phyloP scores from a whole-genome alignment of 2,797 vertebrate species.

The Triplophysa yarkandensis region DNA sequence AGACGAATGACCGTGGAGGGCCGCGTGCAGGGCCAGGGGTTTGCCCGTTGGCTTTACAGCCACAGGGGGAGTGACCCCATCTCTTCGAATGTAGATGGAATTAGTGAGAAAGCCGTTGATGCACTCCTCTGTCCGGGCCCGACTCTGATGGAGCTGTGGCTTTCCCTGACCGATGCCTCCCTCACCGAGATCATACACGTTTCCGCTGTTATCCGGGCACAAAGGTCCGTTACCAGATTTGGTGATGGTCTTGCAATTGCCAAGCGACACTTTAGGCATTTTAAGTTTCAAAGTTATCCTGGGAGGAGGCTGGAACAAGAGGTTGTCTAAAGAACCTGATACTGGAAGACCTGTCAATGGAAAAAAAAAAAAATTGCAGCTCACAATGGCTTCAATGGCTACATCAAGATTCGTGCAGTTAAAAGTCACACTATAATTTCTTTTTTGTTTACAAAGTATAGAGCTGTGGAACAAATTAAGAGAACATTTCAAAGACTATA shows the following conservation, averaged over 20 bases:
- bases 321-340: constrained; percentile 83
- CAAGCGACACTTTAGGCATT: constrained; percentile 86
- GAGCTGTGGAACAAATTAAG: no score
- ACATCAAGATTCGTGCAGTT: no score
- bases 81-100: constrained; percentile 57
- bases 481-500: no score
- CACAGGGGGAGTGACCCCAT: constrained; percentile 57
- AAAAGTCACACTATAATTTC: no score
- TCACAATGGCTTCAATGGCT: no score
- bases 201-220: constrained; percentile 79
- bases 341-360: constrained; percentile 80
- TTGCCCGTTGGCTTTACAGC: constrained; percentile 80
- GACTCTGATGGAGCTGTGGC: constrained; percentile 75
- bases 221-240: constrained; percentile 83
- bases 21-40: constrained; percentile 82
- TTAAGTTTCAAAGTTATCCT: constrained; percentile 96
- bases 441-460: no score
- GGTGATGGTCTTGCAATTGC: constrained; percentile 79
- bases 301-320: constrained; percentile 87
- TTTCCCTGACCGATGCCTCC: constrained; percentile 79
- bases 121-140: constrained; percentile 77
- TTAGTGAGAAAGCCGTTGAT: constrained; percentile 78
- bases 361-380: constrained; percentile 19
- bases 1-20: constrained; percentile 85
- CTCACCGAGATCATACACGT: constrained; percentile 64